Evolutionary conservation across 2,888 invertebrate species (phyloP), one percentile per base, ranked within the genome.

Genomic region (Coelopa pilipes): DNA sequence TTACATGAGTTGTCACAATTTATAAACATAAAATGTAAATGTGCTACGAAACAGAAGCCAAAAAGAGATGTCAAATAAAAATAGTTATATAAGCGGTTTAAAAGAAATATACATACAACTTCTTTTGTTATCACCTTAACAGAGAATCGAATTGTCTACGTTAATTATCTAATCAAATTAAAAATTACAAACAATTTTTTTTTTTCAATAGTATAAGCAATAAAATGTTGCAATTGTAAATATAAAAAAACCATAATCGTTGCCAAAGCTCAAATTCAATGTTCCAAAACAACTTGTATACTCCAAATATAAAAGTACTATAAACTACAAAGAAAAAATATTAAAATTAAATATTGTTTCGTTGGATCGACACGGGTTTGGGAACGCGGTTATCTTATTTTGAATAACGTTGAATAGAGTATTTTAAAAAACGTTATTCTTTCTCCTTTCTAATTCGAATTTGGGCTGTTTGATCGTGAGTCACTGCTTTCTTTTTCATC

Each of bases 401-500:
- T 11, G 15, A 55, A 69, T 57, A 24, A 69, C 46, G 15, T 49
- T 34, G 53, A 13, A 24, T 24, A 55, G 55, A 53, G 68, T 55
- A 21, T 57, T 68, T 69, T 13, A 12, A 47, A 69, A 11, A 46
- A n/a, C 69, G 57, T 46, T 57, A 10, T 66, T 59, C 57, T 21
- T 59, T 59, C 60, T 13, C 12, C 15, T 45, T 12, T 21, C 13
- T 71, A 71, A 46, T 65, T 71, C 4, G 71, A 71, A 65, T 63
- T 91, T 24, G 95, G 95, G 87, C 94, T 95, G 86, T 95, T 94
- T 0, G 95, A 95, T 24, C 94, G 94, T 79, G 94, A 94, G 75
- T 93, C 93, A 80, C 92, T 92, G 76, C 92, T 92, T 21, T 72
- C 45, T 5, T 47, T 80, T 50, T 81, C 81, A 50, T 80, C 78